Percentiles rank a stretch among this genome's conserved stretches.
These are phyloP conservation scores for Pseudopodoces humilis DNA, from an alignment of 2,113 vertebrate genomes.

Conservation along the genomic window DNA sequence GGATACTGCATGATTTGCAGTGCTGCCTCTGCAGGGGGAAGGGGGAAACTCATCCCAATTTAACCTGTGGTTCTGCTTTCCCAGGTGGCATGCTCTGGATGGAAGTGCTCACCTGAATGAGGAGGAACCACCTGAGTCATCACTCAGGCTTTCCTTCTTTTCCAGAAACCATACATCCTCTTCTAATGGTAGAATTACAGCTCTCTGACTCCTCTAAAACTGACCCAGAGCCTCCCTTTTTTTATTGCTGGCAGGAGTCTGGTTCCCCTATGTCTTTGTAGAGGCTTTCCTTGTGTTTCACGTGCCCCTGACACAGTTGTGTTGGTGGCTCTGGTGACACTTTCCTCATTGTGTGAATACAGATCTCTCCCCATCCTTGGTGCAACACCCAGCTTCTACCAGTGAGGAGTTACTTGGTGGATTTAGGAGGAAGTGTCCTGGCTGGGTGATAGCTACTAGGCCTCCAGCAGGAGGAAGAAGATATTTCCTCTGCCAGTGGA, in stretches of 20 bases:
- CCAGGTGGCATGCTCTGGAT: not conserved
- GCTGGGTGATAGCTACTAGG: not conserved
- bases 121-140: not conserved
- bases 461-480: not conserved
- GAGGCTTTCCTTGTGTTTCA: not conserved
- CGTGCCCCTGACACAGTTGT: not conserved
- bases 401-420: not conserved
- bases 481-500: not conserved
- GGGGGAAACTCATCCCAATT: accelerated
- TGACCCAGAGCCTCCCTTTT: not conserved
- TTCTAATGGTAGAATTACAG: not conserved
- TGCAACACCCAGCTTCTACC: not conserved
- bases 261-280: accelerated
- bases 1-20: not conserved
- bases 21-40: not conserved
- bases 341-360: not conserved
- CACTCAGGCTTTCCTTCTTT: not conserved
- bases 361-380: not conserved
- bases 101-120: not conserved
- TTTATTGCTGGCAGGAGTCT: not conserved
- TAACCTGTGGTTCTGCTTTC: not conserved
- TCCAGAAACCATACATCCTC: not conserved
- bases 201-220: not conserved
- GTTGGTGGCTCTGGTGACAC: not conserved
- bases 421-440: not conserved